Base-by-base conservation (phyloP, 2,888 invertebrate genomes). In the Dasypogon diadema region DNA sequence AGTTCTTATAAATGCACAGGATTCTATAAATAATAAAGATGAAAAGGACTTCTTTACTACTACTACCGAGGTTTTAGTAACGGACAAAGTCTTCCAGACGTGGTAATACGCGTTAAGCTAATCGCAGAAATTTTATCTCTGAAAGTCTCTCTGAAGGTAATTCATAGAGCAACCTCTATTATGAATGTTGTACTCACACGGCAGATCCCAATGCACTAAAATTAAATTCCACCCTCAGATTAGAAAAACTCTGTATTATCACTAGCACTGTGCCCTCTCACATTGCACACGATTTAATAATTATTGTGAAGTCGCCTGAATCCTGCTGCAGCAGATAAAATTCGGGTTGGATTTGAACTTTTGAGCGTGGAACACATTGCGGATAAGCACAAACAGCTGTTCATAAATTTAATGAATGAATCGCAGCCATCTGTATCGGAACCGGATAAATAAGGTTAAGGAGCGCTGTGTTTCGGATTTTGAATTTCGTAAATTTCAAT, bases 381-480 rank as follows among this genome's bases (percentile, higher is more conserved):
- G 48, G 65, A 46, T 46, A 65, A 65, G 48, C 48, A 48, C 48
- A 65, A n/a, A 65, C 65, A 65, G 65, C 65, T 65, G 65, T 65
- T 65, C 65, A 65, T 65, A 65, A 65, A 46, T 65, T 65, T 65
- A 65, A 65, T 65, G 65, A 65, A 65, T 65, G 65, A 65, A 65
- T 46, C 46, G 26, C 16, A 65, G 48, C 12, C 24, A 12, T 12
- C 42, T 10, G 37, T 10, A 1, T 26, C 6, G 60, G n/a, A n/a
- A n/a, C n/a, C n/a, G n/a, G n/a, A n/a, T n/a, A n/a, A 12, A 42
- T 42, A 42, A 42, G n/a, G 12, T 12, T 30, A 5, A 42, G 34
- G 60, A 2, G 60, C 16, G 18, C 12, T 16, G 14, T 10, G 34
- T 37, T 60, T 42, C 37, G 21, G 12, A 16, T 16, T 60, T 37